Conservation (phyloP, 2,888 invertebrate species). For the Dolichopus griseipennis region DNA sequence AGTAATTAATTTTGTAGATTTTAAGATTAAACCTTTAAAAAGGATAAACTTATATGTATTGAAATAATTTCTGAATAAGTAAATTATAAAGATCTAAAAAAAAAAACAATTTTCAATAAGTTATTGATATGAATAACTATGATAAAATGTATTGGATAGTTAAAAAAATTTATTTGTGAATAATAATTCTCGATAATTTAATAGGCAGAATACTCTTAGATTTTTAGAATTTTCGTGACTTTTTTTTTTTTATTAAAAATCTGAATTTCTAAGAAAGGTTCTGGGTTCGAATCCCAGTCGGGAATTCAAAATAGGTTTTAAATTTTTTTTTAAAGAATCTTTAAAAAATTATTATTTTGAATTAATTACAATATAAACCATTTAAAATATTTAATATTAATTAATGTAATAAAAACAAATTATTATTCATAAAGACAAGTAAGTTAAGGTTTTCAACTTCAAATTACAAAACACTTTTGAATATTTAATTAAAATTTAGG, state of each 20-base stretch:
- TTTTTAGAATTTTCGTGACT: constrained; percentile 4
- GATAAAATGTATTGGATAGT: too few relatives aligned
- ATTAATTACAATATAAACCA: too few relatives aligned
- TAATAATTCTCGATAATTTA: constrained; percentile 23
- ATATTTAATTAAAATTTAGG: too few relatives aligned
- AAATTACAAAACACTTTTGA: too few relatives aligned
- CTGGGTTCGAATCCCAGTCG: constrained; percentile 26
- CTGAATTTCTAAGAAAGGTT: constrained; percentile 19
- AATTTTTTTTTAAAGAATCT: too few relatives aligned
- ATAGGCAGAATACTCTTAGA: constrained; percentile 22
- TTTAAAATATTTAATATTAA: too few relatives aligned
- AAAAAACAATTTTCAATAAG: too few relatives aligned
- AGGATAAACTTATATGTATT: neutral
- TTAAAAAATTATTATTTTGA: too few relatives aligned
- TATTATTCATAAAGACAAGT: too few relatives aligned
- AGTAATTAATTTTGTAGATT: neutral
- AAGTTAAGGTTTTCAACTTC: too few relatives aligned
- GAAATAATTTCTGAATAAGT: neutral
- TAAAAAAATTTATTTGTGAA: neutral
- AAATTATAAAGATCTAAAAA: neutral
- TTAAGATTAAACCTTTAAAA: neutral
- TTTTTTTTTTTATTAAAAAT: neutral
- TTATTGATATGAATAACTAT: too few relatives aligned
- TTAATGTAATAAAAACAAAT: too few relatives aligned
- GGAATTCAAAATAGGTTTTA: constrained; percentile 11